Evolutionary conservation across 2,113 vertebrate species (phyloP).

Genomic region (Falcunculus frontatus): DNA sequence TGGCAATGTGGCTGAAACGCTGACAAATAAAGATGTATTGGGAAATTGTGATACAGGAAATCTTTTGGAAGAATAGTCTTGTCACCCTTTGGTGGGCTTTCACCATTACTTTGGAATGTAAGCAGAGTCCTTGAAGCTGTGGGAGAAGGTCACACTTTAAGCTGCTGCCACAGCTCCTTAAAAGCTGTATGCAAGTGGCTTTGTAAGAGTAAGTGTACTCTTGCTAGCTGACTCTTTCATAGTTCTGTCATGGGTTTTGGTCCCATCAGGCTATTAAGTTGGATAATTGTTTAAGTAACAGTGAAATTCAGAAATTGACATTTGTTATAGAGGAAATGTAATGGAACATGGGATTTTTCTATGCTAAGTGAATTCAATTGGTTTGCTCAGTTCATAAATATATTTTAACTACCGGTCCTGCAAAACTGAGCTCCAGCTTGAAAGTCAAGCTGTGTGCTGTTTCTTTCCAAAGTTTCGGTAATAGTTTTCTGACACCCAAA

Average conservation of each 20-base stretch:
- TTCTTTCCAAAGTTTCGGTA: neutral
- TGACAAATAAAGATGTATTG: neutral
- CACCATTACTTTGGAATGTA: neutral
- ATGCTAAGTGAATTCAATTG: neutral
- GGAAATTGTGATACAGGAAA: neutral
- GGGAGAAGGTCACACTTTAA: neutral
- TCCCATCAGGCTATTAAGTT: neutral
- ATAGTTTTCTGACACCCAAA: neutral
- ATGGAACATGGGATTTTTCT: neutral
- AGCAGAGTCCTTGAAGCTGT: neutral
- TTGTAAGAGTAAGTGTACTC: neutral
- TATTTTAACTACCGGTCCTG: neutral
- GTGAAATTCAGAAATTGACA: neutral
- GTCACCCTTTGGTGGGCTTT: neutral
- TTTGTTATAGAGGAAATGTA: neutral
- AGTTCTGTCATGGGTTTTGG: neutral
- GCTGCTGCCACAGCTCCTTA: neutral
- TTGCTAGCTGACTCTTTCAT: neutral
- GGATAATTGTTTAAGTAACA: neutral
- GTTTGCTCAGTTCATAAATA: neutral
- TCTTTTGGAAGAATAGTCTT: neutral
- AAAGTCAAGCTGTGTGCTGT: neutral
- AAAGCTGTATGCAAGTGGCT: neutral
- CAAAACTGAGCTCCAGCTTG: neutral
- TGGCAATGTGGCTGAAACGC: neutral